These are phyloP conservation scores for Galerucella pusilla DNA, from an alignment of 2,888 invertebrate species.

Conservation along the genomic window DNA sequence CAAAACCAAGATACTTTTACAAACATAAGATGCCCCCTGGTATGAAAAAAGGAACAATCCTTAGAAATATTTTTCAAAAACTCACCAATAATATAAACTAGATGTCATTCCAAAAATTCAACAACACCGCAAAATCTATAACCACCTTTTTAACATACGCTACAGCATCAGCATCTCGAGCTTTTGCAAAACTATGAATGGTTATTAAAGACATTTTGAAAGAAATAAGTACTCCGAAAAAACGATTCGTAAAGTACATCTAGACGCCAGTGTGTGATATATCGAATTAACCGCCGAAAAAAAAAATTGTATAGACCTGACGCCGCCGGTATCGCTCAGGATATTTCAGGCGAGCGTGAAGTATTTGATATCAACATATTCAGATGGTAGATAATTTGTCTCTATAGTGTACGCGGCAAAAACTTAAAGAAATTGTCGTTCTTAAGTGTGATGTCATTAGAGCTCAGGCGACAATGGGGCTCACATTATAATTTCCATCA, in stretches of 20 bases:
- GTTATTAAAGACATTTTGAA: slow-evolving; percentile 33
- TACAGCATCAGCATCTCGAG: slow-evolving; percentile 2
- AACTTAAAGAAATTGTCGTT: neutral
- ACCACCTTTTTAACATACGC: slow-evolving; percentile 6
- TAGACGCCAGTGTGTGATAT: slow-evolving; percentile 43
- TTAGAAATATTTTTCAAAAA: neutral
- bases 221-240: slow-evolving; percentile 41
- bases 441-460: slow-evolving; percentile 6
- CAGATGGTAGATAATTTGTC: slow-evolving; percentile 20
- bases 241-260: slow-evolving; percentile 38
- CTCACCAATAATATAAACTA: slow-evolving; percentile 15
- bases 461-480: slow-evolving; percentile 15
- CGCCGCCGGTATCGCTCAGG: slow-evolving; percentile 35
- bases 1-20: no score
- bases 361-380: slow-evolving; percentile 21
- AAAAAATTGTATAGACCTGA: slow-evolving; percentile 41
- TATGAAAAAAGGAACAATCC: no score
- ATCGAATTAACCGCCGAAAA: slow-evolving; percentile 21
- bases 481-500: neutral
- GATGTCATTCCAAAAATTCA: slow-evolving; percentile 25
- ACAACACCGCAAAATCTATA: slow-evolving; percentile 5
- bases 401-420: slow-evolving; percentile 3
- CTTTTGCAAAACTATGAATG: slow-evolving; percentile 37
- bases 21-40: no score
- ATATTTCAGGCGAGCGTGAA: slow-evolving; percentile 18